phyloP scores from a whole-genome alignment of 1,140 invertebrate species.

The Dreissena polymorpha region DNA sequence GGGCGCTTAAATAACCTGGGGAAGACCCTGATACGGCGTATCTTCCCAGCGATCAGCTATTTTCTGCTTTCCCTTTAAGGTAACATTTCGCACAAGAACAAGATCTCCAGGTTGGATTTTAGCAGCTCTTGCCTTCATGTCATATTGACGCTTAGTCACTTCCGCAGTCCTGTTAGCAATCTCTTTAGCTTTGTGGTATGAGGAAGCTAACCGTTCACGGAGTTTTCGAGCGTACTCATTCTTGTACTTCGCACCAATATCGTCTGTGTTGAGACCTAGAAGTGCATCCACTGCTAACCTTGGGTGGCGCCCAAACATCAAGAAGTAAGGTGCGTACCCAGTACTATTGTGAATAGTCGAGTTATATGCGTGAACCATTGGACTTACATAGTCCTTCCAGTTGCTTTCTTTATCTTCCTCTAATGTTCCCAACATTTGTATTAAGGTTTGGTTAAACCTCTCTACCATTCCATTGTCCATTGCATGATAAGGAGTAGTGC shows the following conservation, averaged over 20 bases:
- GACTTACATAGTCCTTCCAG: not conserved
- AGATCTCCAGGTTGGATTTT: not conserved
- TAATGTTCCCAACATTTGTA: not conserved
- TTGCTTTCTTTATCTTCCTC: not conserved
- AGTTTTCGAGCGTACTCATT: slow-evolving; percentile 27
- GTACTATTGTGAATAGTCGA: not conserved
- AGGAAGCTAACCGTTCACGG: not conserved
- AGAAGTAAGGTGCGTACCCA: too few relatives aligned
- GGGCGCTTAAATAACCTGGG: too few relatives aligned
- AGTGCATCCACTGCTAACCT: too few relatives aligned
- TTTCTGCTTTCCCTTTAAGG: not conserved
- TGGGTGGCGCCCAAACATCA: too few relatives aligned
- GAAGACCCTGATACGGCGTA: too few relatives aligned
- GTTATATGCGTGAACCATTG: too few relatives aligned
- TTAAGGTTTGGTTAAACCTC: not conserved
- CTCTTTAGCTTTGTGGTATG: slow-evolving; percentile 13
- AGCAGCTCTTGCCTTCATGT: slow-evolving; percentile 3
- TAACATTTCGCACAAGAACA: slow-evolving; percentile 1
- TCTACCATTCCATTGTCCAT: not conserved
- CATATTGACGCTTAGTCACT: not conserved
- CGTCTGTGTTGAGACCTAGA: too few relatives aligned
- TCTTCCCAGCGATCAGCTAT: slow-evolving; percentile 1
- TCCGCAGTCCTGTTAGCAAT: not conserved
- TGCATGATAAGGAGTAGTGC: not conserved
- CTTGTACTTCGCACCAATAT: not conserved